Conservation (phyloP, 2,113 vertebrate genomes). For the Egretta garzetta region DNA sequence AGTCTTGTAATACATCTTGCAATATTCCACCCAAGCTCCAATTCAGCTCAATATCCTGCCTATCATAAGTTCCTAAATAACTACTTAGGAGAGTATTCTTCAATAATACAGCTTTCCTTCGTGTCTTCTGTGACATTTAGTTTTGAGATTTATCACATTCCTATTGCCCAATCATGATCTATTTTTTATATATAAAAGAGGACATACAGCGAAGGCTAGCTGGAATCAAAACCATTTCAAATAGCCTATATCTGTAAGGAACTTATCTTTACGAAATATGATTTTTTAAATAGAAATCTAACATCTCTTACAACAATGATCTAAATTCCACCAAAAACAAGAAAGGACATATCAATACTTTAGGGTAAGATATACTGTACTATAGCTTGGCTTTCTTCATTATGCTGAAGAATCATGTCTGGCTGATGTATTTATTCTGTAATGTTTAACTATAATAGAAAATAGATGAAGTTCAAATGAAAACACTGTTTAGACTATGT, state of each 20-base stretch:
- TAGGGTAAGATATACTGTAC: background rate
- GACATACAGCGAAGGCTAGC: background rate
- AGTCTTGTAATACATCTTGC: background rate
- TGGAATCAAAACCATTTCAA: background rate
- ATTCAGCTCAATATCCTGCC: background rate
- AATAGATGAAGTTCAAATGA: constrained; percentile 45
- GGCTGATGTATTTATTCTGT: constrained; percentile 31
- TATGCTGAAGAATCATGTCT: background rate
- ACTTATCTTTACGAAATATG: background rate
- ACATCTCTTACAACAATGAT: background rate
- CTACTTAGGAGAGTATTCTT: background rate
- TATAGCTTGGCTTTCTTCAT: background rate
- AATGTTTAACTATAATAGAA: constrained; percentile 43
- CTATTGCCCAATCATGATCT: background rate
- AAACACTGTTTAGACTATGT: constrained; percentile 30
- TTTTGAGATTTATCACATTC: background rate
- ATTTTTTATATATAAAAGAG: background rate
- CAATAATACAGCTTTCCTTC: background rate
- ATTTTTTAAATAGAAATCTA: background rate
- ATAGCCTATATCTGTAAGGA: background rate
- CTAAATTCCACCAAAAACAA: background rate
- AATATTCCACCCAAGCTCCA: background rate
- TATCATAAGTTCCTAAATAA: background rate
- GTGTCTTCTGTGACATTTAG: background rate
- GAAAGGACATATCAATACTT: background rate